phyloP scores from a whole-genome alignment of 2,888 invertebrate genomes.

The Deilephila porcellus region DNA sequence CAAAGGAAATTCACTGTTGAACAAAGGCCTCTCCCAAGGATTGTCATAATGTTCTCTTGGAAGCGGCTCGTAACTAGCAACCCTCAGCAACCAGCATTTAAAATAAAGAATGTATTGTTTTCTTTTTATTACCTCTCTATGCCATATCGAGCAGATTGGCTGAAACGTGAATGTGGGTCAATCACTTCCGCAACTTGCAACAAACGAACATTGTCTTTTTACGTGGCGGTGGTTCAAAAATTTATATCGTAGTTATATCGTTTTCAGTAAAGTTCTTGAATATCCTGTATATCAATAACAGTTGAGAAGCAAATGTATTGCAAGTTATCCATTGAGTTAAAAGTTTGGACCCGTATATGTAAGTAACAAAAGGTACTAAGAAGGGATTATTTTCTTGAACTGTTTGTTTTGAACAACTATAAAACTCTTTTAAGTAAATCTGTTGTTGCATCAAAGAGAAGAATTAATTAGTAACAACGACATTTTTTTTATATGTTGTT shows the following conservation, averaged over 20 bases:
- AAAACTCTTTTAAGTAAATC: too few species aligned
- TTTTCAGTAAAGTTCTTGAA: not conserved
- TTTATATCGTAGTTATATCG: not conserved
- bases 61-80: too few species aligned
- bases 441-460: too few species aligned
- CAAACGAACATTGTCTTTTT: slow-evolving; percentile 46
- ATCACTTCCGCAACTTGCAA: slow-evolving; percentile 48
- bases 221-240: slow-evolving; percentile 51
- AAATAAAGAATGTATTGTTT: too few species aligned
- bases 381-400: too few species aligned
- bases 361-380: not conserved
- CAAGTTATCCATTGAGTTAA: not conserved
- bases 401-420: too few species aligned
- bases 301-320: not conserved
- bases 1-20: too few species aligned
- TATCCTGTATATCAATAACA: slow-evolving; percentile 2
- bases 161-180: slow-evolving; percentile 45
- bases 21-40: too few species aligned
- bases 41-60: too few species aligned
- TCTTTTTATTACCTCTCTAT: not conserved
- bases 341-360: not conserved
- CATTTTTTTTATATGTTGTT: too few species aligned
- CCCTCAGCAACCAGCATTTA: too few species aligned
- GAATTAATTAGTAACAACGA: too few species aligned
- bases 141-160: slow-evolving; percentile 41